Evolutionary conservation across 1,140 invertebrate genomes (phyloP).

Genomic region (Forficula auricularia): DNA sequence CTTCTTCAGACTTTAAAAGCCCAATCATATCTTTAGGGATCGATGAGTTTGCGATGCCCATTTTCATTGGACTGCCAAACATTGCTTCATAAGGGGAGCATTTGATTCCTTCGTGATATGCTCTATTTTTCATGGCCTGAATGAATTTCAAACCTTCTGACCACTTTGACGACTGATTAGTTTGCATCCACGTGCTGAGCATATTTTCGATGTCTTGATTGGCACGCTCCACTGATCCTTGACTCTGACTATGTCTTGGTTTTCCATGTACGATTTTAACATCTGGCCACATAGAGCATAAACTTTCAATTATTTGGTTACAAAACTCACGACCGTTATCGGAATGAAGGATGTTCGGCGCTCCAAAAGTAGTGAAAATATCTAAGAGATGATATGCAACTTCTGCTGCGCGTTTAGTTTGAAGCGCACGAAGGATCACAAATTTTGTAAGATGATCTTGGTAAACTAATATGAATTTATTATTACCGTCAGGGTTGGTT

Average conservation of each 20-base stretch:
- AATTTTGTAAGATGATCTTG: constrained; percentile 32
- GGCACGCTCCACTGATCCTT: constrained; percentile 21
- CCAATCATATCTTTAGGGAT: too few species aligned
- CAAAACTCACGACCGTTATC: constrained; percentile 25
- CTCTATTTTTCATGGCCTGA: too few species aligned
- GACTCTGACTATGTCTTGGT: constrained; percentile 18
- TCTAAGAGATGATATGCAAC: constrained; percentile 3
- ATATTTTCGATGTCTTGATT: constrained; percentile 27
- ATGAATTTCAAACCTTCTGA: too few species aligned
- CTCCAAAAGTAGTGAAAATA: too few species aligned
- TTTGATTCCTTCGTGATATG: too few species aligned
- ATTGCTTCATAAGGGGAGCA: too few species aligned
- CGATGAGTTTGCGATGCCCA: too few species aligned
- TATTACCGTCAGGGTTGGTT: constrained; percentile 23
- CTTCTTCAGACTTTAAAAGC: too few species aligned
- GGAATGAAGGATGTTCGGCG: constrained; percentile 12
- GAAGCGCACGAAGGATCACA: constrained; percentile 19
- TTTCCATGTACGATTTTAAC: constrained; percentile 22
- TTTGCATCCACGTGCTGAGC: too few species aligned
- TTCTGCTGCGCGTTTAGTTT: constrained; percentile 19
- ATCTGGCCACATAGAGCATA: constrained; percentile 23
- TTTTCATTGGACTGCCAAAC: too few species aligned
- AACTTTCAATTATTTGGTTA: constrained; percentile 19
- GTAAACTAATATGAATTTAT: constrained; percentile 28
- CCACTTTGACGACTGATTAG: too few species aligned